These are phyloP conservation scores for Laterallus jamaicensis DNA, from an alignment of 2,113 vertebrate genomes.

Conservation along the genomic window DNA sequence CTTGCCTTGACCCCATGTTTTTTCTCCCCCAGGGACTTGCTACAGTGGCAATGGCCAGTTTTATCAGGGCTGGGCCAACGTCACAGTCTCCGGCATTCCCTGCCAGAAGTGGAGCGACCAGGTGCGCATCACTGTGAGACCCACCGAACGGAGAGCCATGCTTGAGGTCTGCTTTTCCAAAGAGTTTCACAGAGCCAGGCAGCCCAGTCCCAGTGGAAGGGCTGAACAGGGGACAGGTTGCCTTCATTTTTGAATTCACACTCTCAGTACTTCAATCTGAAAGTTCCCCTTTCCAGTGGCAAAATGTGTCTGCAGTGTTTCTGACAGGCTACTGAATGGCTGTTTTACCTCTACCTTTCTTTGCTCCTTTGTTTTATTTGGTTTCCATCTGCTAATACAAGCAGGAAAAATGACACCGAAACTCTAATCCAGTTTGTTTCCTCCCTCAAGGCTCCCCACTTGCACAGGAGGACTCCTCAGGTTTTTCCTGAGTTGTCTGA, in stretches of 20 bases:
- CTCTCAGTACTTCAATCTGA: background rate
- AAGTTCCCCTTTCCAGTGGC: background rate
- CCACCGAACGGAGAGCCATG: accelerated
- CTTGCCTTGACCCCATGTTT: background rate
- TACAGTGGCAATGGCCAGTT: conserved; percentile 84
- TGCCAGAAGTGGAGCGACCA: conserved; percentile 89
- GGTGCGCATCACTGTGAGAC: conserved; percentile 64
- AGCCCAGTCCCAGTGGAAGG: background rate
- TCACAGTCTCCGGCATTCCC: conserved; percentile 79
- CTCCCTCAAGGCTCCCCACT: conserved; percentile 78
- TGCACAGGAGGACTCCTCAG: conserved; percentile 81
- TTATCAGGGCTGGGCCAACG: conserved; percentile 82
- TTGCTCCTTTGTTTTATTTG: background rate
- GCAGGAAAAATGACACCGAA: background rate
- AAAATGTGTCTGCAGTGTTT: background rate
- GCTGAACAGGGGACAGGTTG: background rate
- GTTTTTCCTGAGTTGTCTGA: conserved; percentile 85
- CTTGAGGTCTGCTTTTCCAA: background rate
- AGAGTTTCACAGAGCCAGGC: background rate
- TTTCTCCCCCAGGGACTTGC: conserved; percentile 75
- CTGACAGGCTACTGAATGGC: background rate
- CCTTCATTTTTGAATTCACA: background rate
- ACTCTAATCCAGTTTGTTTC: background rate
- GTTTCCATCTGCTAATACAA: background rate
- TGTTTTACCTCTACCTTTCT: background rate